Evolutionary conservation across 2,888 invertebrate genomes (phyloP), one percentile per base, ranked within the genome.

Genomic region (Bellardia pandia): DNA sequence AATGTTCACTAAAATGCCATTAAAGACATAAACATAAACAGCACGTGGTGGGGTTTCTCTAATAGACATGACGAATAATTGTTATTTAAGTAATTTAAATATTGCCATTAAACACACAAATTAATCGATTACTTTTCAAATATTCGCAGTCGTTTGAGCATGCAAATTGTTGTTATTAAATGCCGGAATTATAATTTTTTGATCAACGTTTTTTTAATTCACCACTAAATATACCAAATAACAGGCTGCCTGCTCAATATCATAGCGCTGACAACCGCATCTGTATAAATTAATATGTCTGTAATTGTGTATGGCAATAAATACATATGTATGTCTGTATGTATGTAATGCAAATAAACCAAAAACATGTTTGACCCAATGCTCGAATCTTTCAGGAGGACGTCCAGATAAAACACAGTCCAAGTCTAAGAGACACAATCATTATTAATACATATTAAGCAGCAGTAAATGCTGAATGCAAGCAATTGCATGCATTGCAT

Each of bases 331-430:
- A 40, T 48, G 14, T n/a, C n/a, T n/a, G n/a, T 14, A 14, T 51
- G 51, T 45, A 45, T 45, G 45, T 45, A 69, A 48, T 23, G 16
- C 33, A 53, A 62, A 4, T 2, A 23, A 51, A 23, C 9, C 16
- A 13, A 66, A 75, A 74, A 77, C 75, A 80, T 69, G 71, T 80
- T 85, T 85, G 79, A 76, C 85, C 79, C 62, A 80, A 75, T 85
- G 75, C 62, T 80, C 62, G 71, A 75, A 75, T 80, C 76, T 71
- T 85, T 80, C 16, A 56, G 75, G 76, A 75, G 75, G 85, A 85
- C 79, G 75, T 85, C 79, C 62, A 79, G 58, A 68, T 69, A 33
- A 8, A 33, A 11, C 4, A 33, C 51, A 48, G 14, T 14, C 11
- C 48, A 23, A 14, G 45, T n/a, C 3, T n/a, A 9, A 16, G 62